Conservation (phyloP, 2,888 invertebrate genomes). For the Morpho helenor region DNA sequence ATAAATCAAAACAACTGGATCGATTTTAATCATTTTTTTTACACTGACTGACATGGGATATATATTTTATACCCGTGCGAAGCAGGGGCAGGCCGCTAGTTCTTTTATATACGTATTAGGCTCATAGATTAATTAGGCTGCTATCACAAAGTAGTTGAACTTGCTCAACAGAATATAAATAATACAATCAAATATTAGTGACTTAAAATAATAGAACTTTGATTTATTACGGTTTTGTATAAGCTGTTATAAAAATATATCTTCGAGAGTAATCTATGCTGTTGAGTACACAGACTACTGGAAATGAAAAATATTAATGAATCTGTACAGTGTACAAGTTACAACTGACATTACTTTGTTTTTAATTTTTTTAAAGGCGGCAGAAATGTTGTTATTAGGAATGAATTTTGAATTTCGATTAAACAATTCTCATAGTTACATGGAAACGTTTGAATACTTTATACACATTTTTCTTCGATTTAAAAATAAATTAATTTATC, state of each 20-base stretch:
- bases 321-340: neutral
- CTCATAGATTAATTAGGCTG: no score
- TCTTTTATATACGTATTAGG: no score
- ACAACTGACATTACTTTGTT: neutral
- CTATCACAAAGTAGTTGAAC: no score
- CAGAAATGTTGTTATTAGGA: neutral
- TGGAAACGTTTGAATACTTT: neutral
- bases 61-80: no score
- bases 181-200: no score
- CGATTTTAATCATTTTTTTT: no score
- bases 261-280: neutral
- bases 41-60: no score
- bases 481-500: neutral
- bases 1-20: no score
- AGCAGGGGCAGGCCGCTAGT: no score
- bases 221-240: neutral
- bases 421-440: conserved; percentile 12
- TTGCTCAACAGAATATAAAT: no score
- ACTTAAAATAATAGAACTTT: neutral
- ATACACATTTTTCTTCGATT: conserved; percentile 17
- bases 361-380: neutral
- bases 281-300: no score
- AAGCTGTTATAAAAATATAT: no score
- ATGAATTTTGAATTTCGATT: conserved; percentile 15
- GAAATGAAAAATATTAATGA: neutral